These are phyloP conservation scores for Epiblema foenella DNA, from an alignment of 2,888 invertebrate species.

Conservation along the genomic window DNA sequence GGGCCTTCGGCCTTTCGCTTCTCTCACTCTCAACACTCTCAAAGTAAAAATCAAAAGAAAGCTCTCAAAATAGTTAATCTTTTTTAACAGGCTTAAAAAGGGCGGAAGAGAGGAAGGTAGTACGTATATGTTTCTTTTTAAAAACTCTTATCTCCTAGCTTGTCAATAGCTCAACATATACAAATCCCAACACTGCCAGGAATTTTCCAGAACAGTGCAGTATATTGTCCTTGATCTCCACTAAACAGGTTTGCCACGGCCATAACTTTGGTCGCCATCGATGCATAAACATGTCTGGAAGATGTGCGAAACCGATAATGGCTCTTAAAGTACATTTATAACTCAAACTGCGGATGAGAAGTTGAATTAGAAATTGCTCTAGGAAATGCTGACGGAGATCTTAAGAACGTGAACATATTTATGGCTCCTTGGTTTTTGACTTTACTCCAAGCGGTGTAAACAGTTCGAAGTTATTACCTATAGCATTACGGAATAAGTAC, in stretches of 20 bases:
- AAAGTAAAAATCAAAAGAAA: background rate
- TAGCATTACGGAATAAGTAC: no score
- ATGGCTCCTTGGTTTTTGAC: background rate
- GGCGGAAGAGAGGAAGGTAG: no score
- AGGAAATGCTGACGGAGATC: conserved; percentile 15
- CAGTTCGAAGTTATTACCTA: background rate
- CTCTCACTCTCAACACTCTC: no score
- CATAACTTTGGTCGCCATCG: conserved; percentile 58
- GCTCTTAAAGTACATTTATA: conserved; percentile 42
- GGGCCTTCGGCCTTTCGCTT: no score
- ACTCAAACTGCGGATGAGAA: conserved; percentile 28
- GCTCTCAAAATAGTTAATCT: background rate
- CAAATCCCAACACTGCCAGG: conserved; percentile 2
- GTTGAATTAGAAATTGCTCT: conserved; percentile 36
- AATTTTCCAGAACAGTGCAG: conserved; percentile 35
- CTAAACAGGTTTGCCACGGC: conserved; percentile 44
- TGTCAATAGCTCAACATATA: conserved; percentile 2
- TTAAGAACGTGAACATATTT: conserved; percentile 6
- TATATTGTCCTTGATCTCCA: conserved; percentile 45
- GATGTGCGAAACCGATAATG: conserved; percentile 51
- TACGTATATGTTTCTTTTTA: no score
- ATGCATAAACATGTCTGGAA: conserved; percentile 62
- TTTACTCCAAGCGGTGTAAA: conserved; percentile 9
- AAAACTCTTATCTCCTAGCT: no score
- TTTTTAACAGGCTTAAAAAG: no score